Evolutionary conservation across 2,888 invertebrate genomes (phyloP).

Genomic region (Mamestra brassicae): DNA sequence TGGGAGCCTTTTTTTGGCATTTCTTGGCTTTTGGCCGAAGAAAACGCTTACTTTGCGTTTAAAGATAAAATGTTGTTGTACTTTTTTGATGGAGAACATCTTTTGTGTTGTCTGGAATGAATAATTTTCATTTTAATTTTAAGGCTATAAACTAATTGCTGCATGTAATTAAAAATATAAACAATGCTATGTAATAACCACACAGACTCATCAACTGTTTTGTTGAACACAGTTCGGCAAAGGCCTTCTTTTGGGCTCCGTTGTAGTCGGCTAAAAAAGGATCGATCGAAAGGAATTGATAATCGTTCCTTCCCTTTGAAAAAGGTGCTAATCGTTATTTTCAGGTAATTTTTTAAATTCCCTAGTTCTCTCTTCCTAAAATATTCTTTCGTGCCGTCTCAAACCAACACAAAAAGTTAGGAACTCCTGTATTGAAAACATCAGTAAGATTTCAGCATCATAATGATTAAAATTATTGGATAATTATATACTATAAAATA

Average conservation of each 20-base stretch:
- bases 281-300: too few species aligned
- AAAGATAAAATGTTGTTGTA: conserved; percentile 30
- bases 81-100: neutral
- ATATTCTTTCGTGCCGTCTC: too few species aligned
- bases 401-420: too few species aligned
- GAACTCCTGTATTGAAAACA: too few species aligned
- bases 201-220: neutral
- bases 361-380: too few species aligned
- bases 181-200: neutral
- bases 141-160: neutral
- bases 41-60: conserved; percentile 3
- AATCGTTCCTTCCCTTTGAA: neutral
- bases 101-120: conserved; percentile 14
- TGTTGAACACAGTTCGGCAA: neutral
- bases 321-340: neutral
- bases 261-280: neutral
- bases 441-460: too few species aligned
- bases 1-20: conserved; percentile 26
- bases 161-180: neutral
- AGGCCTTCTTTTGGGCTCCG: too few species aligned
- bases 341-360: too few species aligned
- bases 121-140: conserved; percentile 3
- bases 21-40: conserved; percentile 17
- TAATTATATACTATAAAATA: too few species aligned
- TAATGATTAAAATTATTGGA: too few species aligned